phyloP scores from a whole-genome alignment of 2,888 invertebrate genomes.

The Lasiommata megera region DNA sequence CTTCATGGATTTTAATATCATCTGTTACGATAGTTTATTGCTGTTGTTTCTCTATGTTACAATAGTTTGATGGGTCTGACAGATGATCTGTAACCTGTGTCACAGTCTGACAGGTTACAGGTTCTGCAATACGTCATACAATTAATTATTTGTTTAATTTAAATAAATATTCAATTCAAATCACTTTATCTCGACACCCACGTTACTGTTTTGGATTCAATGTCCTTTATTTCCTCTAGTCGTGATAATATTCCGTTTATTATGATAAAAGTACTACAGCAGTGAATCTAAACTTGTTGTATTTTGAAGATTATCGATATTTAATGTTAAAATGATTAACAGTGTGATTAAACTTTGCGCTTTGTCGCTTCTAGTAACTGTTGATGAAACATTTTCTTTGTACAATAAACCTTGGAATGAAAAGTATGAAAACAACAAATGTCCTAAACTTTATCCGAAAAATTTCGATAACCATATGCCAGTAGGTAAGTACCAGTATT shows the following conservation, averaged over 20 bases:
- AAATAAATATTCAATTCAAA: conserved; percentile 24
- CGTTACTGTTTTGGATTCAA: conserved; percentile 45
- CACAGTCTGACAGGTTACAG: too few relatives aligned
- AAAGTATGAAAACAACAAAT: conserved; percentile 74
- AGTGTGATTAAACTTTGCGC: conserved; percentile 41
- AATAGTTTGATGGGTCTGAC: too few relatives aligned
- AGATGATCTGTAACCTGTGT: too few relatives aligned
- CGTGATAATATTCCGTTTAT: conserved; percentile 24
- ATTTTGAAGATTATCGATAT: conserved; percentile 16
- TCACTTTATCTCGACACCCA: conserved; percentile 50
- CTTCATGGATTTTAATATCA: too few relatives aligned
- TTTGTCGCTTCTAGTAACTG: conserved; percentile 48
- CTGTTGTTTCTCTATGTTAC: too few relatives aligned
- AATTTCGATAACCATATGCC: conserved; percentile 81
- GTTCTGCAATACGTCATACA: conserved; percentile 7
- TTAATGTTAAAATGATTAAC: conserved; percentile 30
- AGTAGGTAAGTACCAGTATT: conserved; percentile 63
- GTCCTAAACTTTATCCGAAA: conserved; percentile 78
- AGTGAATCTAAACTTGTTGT: conserved; percentile 23
- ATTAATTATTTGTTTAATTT: conserved; percentile 2
- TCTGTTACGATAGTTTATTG: too few relatives aligned
- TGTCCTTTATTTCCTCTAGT: conserved; percentile 44
- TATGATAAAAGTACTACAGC: conserved; percentile 19
- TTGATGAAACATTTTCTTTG: conserved; percentile 54
- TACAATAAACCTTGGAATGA: conserved; percentile 73